Percentiles rank a stretch among this genome's conserved stretches.
phyloP scores from a whole-genome alignment of 2,113 vertebrate genomes.

The Etheostoma cragini region DNA sequence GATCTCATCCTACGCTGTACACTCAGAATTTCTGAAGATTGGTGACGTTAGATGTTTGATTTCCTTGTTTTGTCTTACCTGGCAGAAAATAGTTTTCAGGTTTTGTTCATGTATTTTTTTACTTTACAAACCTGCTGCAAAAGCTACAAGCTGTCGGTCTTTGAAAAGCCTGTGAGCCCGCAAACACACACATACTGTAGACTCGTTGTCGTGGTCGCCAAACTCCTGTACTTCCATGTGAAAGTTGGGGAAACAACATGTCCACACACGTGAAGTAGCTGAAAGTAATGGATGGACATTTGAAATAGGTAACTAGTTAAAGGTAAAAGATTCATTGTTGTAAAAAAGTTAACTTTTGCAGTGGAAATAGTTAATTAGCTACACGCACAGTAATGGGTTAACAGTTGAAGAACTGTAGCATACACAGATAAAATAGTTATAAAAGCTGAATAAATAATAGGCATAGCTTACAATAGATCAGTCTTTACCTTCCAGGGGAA shows the following conservation, averaged over 20 bases:
- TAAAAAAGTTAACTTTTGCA: too few relatives aligned
- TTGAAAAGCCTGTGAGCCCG: constrained; percentile 24
- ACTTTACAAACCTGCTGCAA: constrained; percentile 47
- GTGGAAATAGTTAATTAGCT: too few relatives aligned
- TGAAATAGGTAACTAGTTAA: too few relatives aligned
- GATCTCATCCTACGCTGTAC: constrained; percentile 4
- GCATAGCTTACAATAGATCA: not conserved
- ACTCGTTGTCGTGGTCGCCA: not conserved
- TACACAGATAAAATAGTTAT: too few relatives aligned
- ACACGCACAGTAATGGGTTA: too few relatives aligned
- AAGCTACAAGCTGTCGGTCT: constrained; percentile 42
- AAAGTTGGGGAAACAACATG: not conserved
- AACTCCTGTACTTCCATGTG: constrained; percentile 8
- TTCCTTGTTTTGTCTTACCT: constrained; percentile 14
- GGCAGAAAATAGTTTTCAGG: not conserved
- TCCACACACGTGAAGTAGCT: not conserved
- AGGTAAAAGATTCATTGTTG: too few relatives aligned
- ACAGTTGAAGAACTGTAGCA: too few relatives aligned
- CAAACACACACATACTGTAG: not conserved
- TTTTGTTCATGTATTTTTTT: constrained; percentile 25
- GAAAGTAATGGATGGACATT: too few relatives aligned
- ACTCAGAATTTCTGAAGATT: not conserved
- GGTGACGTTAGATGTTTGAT: constrained; percentile 5
- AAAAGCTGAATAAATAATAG: too few relatives aligned
- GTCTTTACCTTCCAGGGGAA: not conserved